Base-by-base conservation (phyloP, 2,888 invertebrate genomes). In the Glomeris marginata region DNA sequence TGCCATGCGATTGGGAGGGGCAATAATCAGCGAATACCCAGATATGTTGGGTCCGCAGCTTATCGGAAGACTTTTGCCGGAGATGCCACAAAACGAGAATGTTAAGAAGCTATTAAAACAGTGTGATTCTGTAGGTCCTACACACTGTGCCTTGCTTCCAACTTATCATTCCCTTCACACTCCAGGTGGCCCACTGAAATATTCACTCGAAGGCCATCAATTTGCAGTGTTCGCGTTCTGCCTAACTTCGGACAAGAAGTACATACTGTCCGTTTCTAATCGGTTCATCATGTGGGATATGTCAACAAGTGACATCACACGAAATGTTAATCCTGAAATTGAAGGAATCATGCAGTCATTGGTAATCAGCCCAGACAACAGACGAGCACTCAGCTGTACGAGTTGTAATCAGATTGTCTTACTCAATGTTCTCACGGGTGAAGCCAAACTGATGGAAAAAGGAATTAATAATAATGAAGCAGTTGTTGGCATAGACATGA, bases 171-270 rank as follows among this genome's bases (percentile, higher is more conserved):
- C 94, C 61, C 72, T 95, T 54, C 95, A 97, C 64, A 95, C 97
- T 1, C 97, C 97, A n/a, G 97, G 97, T 41, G 97, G 97, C 1
- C 97, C 97, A 0, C 70, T 97, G 4, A 95, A 97, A 82, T 97
- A 92, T 64, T 95, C 95, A 0, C 69, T 97, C 41, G 97, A 97
- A 71, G 97, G 95, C 1, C 97, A 98, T 67, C 92, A 91, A 63
- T 98, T 97, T 64, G 97, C 95, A 0, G 90, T 94, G 0, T 94
- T 94, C 66, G 88, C 84, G 1, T 87, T 91, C 64, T 81, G 84
- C 11, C 66, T 94, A 22, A 91, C 91, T 6, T 82, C 85, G 0
- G 91, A 94, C 68, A 81, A 80, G 60, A 80, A 90, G 22, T 90
- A 91, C 67, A 83, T 98, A 56, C 88, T 97, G 0, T 92, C 94